Base-by-base conservation (phyloP, 2,888 invertebrate genomes). In the Spodoptera littoralis region DNA sequence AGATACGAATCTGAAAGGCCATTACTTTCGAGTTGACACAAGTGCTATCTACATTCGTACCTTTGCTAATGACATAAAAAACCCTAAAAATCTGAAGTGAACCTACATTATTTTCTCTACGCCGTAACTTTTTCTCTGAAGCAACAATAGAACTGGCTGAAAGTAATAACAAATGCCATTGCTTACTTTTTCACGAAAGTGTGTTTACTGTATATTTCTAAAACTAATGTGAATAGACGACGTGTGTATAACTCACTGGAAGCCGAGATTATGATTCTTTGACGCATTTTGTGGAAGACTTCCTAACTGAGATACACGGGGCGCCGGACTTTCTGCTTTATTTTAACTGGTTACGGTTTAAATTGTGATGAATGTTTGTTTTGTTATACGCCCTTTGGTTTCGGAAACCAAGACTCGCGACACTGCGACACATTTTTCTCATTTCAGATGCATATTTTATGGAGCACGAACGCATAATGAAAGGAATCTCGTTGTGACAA, bases 371-470 rank as follows among this genome's bases (percentile, higher is more conserved):
- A 12, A 46, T 51, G n/a, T 11, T 2, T 4, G 49, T 18, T 22
- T 47, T 18, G 65, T 61, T 69, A 62, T 81, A 71, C 4, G 76
- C 50, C 71, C 47, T 83, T 81, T 60, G 51, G 64, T 58, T 58
- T 45, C 44, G 9, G n/a, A 43, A 43, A 50, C 49, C 67, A 67
- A 64, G 70, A 77, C 83, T 82, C 84, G 84, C 88, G 86, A 88
- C 86, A 86, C 86, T 89, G 92, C 89, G 89, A 92, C 91, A 93
- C 88, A 92, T 93, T 93, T 93, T 93, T 93, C 93, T 92, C 91
- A 91, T 93, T 92, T 91, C 89, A 86, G 86, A 90, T 93, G 93
- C 92, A 93, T 94, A 93, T 92, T 93, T 93, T 92, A 93, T 92
- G 88, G 87, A 87, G 87, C 87, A 88, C 87, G 90, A 87, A 88